Evolutionary conservation across 92 coral and sea anemone genomes (phyloP), one percentile per base, ranked within the genome.

Genomic region (Pocillopora meandrina): DNA sequence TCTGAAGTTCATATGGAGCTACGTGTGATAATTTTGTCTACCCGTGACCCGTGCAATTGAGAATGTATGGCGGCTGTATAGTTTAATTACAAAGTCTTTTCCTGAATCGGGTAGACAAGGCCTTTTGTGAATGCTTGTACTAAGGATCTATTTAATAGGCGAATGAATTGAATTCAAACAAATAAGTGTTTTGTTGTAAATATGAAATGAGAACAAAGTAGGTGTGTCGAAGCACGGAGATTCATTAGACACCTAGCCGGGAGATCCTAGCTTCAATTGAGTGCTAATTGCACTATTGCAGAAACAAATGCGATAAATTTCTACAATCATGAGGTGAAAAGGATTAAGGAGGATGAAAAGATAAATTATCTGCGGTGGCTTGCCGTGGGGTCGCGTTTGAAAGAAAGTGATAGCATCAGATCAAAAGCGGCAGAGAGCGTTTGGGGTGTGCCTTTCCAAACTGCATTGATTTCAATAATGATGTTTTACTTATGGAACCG

Each of bases 91-190:
- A 61, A 73, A 62, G 73, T 81, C 75, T 19, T 36, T 49, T 52
- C 62, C 6, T 74, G 62, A 60, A 47, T 55, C 56, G 23, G 52
- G 61, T 19, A 42, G 5, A 74, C 79, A 83, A 83, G 74, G 86
- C 31, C 80, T 47, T 36, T 73, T 83, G 74, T 73, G 55, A 19
- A 13, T 73, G n/a, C 56, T 56, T 63, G 61, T 73, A 21, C 21
- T 16, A 3, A 18, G 52, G 86, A 63, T 83, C 63, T 73, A 23
- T 83, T 83, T 83, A 83, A 83, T 74, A 61, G 86, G 86, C 26
- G 72, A 83, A 42, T 73, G 80, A 83, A 83, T 83, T 65, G 26
- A 16, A 47, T 26, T 17, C 73, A 81, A 71, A 61, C 86, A 83
- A 83, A 73, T 16, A 71, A 83, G 63, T 72, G 71, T 31, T 65